These are phyloP conservation scores for Hassar affinis DNA, from an alignment of 2,113 vertebrate species.

Conservation along the genomic window DNA sequence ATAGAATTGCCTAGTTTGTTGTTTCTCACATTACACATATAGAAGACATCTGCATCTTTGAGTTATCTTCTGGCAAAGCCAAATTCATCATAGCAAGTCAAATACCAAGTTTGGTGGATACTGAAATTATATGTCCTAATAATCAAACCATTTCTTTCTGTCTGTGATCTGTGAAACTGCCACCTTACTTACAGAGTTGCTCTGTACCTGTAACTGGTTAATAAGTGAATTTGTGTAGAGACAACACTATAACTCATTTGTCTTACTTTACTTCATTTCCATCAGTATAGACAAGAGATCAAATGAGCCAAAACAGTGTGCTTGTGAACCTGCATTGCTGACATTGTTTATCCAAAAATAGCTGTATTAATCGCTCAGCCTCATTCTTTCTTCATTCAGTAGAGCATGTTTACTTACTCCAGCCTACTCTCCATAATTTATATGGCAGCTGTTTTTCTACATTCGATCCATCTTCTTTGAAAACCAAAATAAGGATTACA, in stretches of 20 bases:
- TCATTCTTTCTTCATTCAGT: not conserved
- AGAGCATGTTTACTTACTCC: not conserved
- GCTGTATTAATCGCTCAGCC: not conserved
- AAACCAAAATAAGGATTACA: not conserved
- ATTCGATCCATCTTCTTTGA: not conserved
- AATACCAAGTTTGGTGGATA: not conserved
- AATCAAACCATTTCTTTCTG: not conserved
- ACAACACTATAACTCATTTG: not conserved
- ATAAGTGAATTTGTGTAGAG: not conserved
- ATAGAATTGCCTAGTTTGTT: not conserved
- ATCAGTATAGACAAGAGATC: not conserved
- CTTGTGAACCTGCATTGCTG: not conserved
- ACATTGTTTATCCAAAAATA: not conserved
- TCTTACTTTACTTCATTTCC: not conserved
- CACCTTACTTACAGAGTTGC: not conserved
- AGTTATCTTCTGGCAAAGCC: not conserved
- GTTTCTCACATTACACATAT: not conserved
- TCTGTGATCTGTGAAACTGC: not conserved
- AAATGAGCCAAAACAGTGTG: not conserved
- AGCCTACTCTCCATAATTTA: not conserved
- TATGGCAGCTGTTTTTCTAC: not conserved
- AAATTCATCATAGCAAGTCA: not conserved
- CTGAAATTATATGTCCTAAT: not conserved
- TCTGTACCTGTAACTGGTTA: not conserved
- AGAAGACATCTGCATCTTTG: not conserved